Conservation (phyloP, 35 echinoderm and acorn worm genomes). For the Ophioderma brevispina region DNA sequence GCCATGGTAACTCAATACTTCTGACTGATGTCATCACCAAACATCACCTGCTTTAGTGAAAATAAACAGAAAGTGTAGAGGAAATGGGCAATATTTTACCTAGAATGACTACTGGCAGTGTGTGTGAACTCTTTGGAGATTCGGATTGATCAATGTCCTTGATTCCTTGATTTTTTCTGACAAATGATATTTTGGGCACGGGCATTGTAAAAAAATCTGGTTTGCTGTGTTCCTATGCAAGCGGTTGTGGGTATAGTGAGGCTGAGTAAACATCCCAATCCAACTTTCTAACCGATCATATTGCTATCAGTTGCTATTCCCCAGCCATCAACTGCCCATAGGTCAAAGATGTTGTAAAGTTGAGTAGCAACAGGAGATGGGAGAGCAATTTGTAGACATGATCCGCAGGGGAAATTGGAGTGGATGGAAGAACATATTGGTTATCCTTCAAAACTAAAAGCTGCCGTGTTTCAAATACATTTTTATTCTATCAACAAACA, state of each 20-base stretch:
- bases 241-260: neutral
- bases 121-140: neutral
- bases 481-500: too few species aligned
- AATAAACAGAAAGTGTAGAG: neutral
- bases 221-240: neutral
- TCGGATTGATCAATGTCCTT: neutral
- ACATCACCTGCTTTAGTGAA: neutral
- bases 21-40: neutral
- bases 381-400: too few species aligned
- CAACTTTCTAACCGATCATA: neutral
- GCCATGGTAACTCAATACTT: neutral
- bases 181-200: neutral
- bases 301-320: too few species aligned
- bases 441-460: too few species aligned
- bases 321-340: too few species aligned
- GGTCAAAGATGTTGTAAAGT: too few species aligned
- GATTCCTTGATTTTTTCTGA: too few species aligned
- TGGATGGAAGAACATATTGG: too few species aligned
- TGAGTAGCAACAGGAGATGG: too few species aligned
- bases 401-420: too few species aligned
- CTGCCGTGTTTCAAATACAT: too few species aligned
- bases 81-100: neutral
- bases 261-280: neutral
- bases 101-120: neutral
- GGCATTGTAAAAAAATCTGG: neutral